Evolutionary conservation across 1,140 invertebrate species (phyloP).

Genomic region (Diabrotica virgifera): DNA sequence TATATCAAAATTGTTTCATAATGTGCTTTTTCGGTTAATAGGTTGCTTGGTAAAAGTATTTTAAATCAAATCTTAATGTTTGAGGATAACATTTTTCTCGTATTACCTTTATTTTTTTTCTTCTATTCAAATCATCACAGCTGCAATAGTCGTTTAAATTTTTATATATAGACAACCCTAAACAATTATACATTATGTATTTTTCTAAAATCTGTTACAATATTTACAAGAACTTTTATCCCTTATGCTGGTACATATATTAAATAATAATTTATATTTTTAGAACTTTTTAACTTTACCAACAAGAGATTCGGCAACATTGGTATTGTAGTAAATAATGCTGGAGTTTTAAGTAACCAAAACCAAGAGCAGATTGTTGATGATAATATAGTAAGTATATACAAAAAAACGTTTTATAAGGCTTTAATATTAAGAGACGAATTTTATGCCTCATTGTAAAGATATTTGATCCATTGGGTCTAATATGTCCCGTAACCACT

Average conservation of each 20-base stretch:
- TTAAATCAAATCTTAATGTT: too few relatives aligned
- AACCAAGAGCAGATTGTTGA: slow-evolving; percentile 50
- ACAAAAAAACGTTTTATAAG: neutral
- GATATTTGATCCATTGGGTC: too few relatives aligned
- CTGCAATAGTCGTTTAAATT: too few relatives aligned
- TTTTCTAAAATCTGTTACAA: neutral
- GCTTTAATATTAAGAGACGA: too few relatives aligned
- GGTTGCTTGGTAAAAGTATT: too few relatives aligned
- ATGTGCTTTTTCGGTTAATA: too few relatives aligned
- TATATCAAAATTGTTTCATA: neutral
- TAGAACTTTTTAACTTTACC: slow-evolving; percentile 21
- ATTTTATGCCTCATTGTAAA: too few relatives aligned
- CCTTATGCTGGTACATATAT: neutral
- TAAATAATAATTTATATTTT: neutral
- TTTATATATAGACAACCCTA: too few relatives aligned
- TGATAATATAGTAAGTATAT: slow-evolving; percentile 48
- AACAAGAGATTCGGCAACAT: slow-evolving; percentile 30
- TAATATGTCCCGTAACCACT: too few relatives aligned
- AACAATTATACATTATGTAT: neutral
- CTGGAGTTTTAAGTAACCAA: slow-evolving; percentile 50
- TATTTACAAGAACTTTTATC: neutral
- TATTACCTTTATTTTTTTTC: too few relatives aligned
- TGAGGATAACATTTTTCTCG: too few relatives aligned
- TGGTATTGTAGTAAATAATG: slow-evolving; percentile 54
- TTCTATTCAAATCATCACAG: too few relatives aligned